A percentile compares a stretch with the other conserved stretches of the same genome.
Evolutionary conservation across 2,888 invertebrate species (phyloP).

Genomic region (Diogma glabrata): DNA sequence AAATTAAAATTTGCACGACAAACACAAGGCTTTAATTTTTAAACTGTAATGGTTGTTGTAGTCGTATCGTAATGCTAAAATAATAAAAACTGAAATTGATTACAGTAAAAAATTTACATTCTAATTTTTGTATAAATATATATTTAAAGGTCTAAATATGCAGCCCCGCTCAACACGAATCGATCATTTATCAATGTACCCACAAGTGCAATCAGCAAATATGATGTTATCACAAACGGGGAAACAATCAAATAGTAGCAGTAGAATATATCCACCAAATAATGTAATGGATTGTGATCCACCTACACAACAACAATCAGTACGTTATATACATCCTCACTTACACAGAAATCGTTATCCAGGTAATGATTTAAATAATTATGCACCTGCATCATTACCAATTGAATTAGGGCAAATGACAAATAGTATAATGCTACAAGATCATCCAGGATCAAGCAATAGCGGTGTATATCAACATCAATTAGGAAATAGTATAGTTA

Average conservation of each 20-base stretch:
- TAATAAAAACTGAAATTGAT: no score
- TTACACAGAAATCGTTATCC: conserved; percentile 11
- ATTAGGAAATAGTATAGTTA: conserved; percentile 7
- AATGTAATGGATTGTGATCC: conserved; percentile 73
- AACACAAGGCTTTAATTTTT: no score
- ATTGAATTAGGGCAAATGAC: conserved; percentile 31
- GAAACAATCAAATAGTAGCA: conserved; percentile 15
- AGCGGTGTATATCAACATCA: conserved; percentile 12
- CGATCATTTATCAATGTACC: conserved; percentile 17
- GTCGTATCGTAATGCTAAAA: no score
- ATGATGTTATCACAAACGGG: conserved; percentile 21
- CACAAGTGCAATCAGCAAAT: conserved; percentile 6
- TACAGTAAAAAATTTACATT: no score
- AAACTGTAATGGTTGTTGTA: no score
- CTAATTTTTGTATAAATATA: no score
- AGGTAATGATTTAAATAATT: conserved; percentile 22
- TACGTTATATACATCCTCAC: conserved; percentile 17
- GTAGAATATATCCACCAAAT: conserved; percentile 22
- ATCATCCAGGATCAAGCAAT: conserved; percentile 23
- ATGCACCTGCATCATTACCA: conserved; percentile 34
- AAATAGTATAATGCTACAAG: conserved; percentile 34
- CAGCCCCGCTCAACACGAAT: conserved; percentile 21
- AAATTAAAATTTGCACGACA: no score
- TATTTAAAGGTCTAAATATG: conserved; percentile 12
- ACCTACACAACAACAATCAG: conserved; percentile 34